These are phyloP conservation scores for Frieseomelitta varia DNA, from an alignment of 1,140 invertebrate genomes.

Conservation along the genomic window DNA sequence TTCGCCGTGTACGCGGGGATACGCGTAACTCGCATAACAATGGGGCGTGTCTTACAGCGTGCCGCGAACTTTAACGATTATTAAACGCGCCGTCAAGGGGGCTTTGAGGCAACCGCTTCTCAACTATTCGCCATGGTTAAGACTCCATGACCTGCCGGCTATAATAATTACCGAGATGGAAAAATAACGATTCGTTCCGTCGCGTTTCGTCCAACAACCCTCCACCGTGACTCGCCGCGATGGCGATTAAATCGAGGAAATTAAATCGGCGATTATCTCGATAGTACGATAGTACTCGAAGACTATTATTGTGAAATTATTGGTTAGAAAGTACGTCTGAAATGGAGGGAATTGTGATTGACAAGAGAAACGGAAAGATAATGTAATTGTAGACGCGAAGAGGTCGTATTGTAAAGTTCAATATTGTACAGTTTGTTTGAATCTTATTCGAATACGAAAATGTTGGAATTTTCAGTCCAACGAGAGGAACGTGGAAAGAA, in stretches of 20 bases:
- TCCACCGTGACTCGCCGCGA: too few relatives aligned
- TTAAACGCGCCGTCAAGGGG: conserved; percentile 67
- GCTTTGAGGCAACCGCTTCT: conserved; percentile 36
- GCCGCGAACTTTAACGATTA: conserved; percentile 75
- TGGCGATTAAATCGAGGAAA: background rate
- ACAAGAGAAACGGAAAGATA: too few relatives aligned
- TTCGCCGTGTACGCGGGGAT: conserved; percentile 42
- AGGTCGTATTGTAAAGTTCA: too few relatives aligned
- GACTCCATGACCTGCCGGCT: background rate
- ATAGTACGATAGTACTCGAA: background rate
- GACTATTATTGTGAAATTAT: background rate
- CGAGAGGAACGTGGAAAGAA: too few relatives aligned
- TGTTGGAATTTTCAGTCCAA: too few relatives aligned
- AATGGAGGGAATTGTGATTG: too few relatives aligned
- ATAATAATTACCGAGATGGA: background rate
- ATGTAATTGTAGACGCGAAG: too few relatives aligned
- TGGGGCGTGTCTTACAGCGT: conserved; percentile 66
- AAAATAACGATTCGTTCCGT: background rate
- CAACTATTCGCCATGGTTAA: conserved; percentile 36
- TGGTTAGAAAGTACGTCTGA: too few relatives aligned
- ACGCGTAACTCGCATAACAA: conserved; percentile 70
- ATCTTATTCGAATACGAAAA: too few relatives aligned
- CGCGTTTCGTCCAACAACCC: background rate
- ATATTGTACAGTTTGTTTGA: too few relatives aligned
- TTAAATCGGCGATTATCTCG: background rate